Evolutionary conservation across 2,113 vertebrate genomes (phyloP), one percentile per base, ranked within the genome.

Genomic region (Choloepus hoffmanni): DNA sequence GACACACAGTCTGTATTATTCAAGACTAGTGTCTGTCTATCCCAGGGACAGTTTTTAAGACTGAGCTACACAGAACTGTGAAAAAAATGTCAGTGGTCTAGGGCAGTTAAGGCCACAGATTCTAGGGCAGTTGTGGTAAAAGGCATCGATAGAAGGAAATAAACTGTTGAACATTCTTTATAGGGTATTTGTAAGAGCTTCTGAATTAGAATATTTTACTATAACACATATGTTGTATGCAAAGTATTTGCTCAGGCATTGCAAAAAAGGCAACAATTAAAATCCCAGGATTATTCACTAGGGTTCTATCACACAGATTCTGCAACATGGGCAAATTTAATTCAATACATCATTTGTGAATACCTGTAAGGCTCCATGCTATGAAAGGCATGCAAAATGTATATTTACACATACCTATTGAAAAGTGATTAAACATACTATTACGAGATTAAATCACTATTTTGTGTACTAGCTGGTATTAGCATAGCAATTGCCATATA

Each of bases 251-350:
- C 36, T 53, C 7, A 53, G 73, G 48, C 23, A 60, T 28, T 89
- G 48, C 36, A 92, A 94, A 86, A 84, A 33, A 89, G n/a, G 30
- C 63, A 28, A 60, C 11, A 10, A 79, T 95, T 84, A 70, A 87
- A 63, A 72, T 48, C 23, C 45, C 19, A 40, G 70, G 28, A 33
- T 48, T 74, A 15, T 21, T 48, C 19, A 26, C 26, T 62, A 8
- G n/a, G 85, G 11, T 3, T 40, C 45, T 36, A 15, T 8, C 33
- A 73, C 7, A 19, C 28, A 68, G 73, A 23, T 83, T 74, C 50
- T 89, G 28, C 19, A 43, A 16, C 33, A 33, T 14, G 5, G 78
- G 24, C n/a, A 74, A 73, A 83, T 28, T 40, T 26, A 70, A 7
- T 33, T 79, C 4, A 68, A 12, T 65, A 23, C 7, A 28, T 72